Base-by-base conservation (phyloP, 2,888 invertebrate species). In the Aphidius colemani region DNA sequence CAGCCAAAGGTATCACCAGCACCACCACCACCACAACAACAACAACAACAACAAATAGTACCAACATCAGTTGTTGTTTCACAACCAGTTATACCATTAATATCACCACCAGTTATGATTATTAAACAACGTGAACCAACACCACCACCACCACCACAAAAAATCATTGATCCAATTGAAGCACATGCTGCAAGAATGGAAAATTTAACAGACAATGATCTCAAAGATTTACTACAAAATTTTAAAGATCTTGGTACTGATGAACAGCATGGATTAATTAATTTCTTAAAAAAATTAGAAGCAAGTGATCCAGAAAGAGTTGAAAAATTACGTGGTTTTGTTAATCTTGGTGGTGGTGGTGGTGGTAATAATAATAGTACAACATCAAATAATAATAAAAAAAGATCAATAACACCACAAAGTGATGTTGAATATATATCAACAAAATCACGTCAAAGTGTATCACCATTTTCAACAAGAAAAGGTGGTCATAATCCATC, bases 181-280 rank as follows among this genome's bases (percentile, higher is more conserved):
- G 78, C 56, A 70, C 82, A 55, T 77, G 84, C 18, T 82, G 84
- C 74, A 83, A 77, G 86, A 61, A 89, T 92, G 87, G 92, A 92
- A 71, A 89, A 89, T 9, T 83, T 94, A 7, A 92, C 92, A 0
- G 93, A 94, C 77, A 88, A 90, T 0, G 94, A 94, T 74, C 80
- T 94, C 55, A 92, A 93, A 77, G 90, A 91, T 0, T 82, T 94
- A 1, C 78, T 94, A 63, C 91, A 92, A 78, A 94, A 93, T 76
- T 91, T 91, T 71, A 92, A 92, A 77, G 92, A 93, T 73, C 81
- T 94, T 10, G 90, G 90, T 0, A 88, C 88, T 0, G 92, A 93
- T 68, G 94, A 94, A 77, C 94, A 94, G 74, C 91, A 92, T 76
- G 90, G 91, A 71, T 85, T 94, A 6, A 93, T 94, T 44, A 89